These are phyloP conservation scores for Lagopus leucura DNA, from an alignment of 2,113 vertebrate species.

Conservation along the genomic window DNA sequence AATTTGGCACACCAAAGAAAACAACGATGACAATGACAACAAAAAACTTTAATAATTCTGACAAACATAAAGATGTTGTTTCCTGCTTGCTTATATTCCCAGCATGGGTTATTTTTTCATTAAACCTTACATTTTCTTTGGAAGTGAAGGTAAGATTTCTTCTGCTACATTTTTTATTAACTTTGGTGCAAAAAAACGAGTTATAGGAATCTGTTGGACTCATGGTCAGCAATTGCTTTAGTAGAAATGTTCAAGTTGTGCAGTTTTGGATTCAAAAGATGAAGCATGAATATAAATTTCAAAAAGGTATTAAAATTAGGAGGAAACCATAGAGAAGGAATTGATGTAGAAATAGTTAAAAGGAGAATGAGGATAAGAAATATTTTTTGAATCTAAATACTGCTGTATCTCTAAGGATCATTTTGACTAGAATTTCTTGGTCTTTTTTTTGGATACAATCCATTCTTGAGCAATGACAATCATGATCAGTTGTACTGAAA, in stretches of 20 bases:
- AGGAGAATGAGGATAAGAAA: background rate
- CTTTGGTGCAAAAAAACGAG: background rate
- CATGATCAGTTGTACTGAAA: background rate
- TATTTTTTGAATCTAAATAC: background rate
- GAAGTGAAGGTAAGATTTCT: background rate
- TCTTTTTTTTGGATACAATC: background rate
- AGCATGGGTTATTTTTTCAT: background rate
- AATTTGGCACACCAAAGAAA: background rate
- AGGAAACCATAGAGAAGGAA: background rate
- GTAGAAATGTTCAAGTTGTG: background rate
- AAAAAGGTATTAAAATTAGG: background rate
- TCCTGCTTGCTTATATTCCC: background rate
- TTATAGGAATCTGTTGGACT: background rate
- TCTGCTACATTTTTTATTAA: background rate
- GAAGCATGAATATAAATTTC: background rate
- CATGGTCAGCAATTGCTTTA: background rate
- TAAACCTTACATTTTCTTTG: background rate
- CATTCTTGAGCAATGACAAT: background rate
- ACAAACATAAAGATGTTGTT: background rate
- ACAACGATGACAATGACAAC: too few species aligned
- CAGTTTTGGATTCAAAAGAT: background rate
- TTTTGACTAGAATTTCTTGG: background rate
- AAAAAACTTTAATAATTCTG: background rate
- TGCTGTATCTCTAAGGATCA: rapidly evolving
- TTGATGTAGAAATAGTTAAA: background rate